These are phyloP conservation scores for Branchipolynoe longqiensis DNA, from an alignment of 2,888 invertebrate species.

Conservation along the genomic window DNA sequence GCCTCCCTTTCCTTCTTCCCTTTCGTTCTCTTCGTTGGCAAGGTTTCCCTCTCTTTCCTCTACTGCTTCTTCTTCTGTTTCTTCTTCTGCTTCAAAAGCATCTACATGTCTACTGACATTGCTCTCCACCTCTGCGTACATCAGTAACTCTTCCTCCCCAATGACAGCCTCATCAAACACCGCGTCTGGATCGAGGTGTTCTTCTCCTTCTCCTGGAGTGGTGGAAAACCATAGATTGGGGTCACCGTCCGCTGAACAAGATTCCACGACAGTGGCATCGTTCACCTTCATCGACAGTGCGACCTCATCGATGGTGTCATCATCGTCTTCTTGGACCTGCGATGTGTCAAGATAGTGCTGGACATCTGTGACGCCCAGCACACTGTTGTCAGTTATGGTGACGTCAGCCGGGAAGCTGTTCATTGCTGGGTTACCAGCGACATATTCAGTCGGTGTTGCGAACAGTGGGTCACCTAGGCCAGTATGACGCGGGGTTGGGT, in stretches of 20 bases:
- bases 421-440: not conserved
- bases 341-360: not conserved
- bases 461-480: not conserved
- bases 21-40: not conserved
- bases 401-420: not conserved
- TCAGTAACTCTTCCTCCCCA: no score
- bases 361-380: not conserved
- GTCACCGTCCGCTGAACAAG: not conserved
- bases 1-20: not conserved
- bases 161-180: not conserved
- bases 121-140: not conserved
- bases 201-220: not conserved
- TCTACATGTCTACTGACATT: not conserved
- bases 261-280: not conserved
- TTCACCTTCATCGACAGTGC: no score
- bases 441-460: not conserved
- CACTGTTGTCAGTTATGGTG: not conserved
- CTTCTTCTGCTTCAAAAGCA: not conserved
- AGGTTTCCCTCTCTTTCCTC: not conserved
- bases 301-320: not conserved
- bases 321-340: not conserved
- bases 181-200: not conserved
- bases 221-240: not conserved
- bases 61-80: not conserved
- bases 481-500: constrained; percentile 27